A percentile compares a stretch with the other conserved stretches of the same genome.
Evolutionary conservation across 2,113 vertebrate genomes (phyloP).

Genomic region (Tympanuchus pallidicinctus): DNA sequence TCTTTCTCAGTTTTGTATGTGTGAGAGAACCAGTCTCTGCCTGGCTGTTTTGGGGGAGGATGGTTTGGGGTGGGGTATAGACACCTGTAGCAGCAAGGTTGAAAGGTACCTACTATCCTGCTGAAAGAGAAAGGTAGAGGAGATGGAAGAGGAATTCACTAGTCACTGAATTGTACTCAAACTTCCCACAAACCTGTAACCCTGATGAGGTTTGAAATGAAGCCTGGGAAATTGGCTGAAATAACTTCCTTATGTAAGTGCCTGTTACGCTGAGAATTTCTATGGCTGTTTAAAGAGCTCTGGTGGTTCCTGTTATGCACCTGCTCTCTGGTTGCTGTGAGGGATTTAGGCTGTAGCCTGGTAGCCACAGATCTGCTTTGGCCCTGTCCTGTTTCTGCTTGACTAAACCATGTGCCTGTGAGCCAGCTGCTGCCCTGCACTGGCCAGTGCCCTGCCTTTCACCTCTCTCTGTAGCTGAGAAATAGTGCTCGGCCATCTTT

Average conservation of each 20-base stretch:
- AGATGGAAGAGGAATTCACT: not conserved
- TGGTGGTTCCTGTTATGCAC: not conserved
- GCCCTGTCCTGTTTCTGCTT: not conserved
- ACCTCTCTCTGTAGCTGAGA: not conserved
- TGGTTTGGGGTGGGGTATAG: not conserved
- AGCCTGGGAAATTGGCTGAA: not conserved
- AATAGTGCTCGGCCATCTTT: not conserved
- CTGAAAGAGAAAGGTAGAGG: not conserved
- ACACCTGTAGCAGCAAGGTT: not conserved
- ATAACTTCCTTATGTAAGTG: not conserved
- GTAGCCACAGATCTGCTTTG: rapidly evolving
- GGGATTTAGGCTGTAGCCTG: not conserved
- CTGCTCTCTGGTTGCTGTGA: not conserved
- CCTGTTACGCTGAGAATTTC: not conserved
- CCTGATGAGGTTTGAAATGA: not conserved
- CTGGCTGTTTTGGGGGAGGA: not conserved
- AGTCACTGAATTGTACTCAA: not conserved
- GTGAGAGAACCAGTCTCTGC: not conserved
- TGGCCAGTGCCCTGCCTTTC: not conserved
- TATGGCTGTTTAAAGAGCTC: not conserved
- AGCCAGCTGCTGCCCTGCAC: not conserved
- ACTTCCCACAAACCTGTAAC: not conserved
- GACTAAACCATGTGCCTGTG: rapidly evolving
- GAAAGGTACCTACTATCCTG: not conserved
- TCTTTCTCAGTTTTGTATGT: not conserved